Base-by-base conservation (phyloP, 2,797 vertebrate species). In the Ambastaia sidthimunki region DNA sequence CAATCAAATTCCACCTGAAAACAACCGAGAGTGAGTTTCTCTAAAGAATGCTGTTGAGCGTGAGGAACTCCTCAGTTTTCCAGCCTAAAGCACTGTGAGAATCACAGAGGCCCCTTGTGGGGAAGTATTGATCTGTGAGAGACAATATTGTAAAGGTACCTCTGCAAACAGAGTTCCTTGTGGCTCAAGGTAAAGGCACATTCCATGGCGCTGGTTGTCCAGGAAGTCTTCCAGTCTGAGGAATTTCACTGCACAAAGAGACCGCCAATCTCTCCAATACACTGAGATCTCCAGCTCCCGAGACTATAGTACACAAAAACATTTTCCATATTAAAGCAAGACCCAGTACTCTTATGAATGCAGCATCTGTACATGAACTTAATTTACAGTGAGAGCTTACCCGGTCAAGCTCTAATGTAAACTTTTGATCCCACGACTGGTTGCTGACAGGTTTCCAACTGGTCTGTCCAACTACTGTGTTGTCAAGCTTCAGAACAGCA, bases 401-500 rank as follows among this genome's bases (percentile, higher is more conserved):
- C 94, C 95, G 92, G 89, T 96, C 95, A 78, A 96, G 93, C 88
- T 96, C 95, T 91, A 96, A 93, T 83, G 95, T 95, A 91, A 96
- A 96, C 89, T 95, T 96, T 91, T 96, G 95, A 89, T 96, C 95
- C 95, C 95, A 96, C 12, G 95, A 94, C 89, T 96, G 95, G 92
- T 96, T 96, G 66, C 94, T 95, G 92, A 95, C 93, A 1, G 95
- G 94, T 86, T 95, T 96, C 95, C 95, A 96, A 92, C 92, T 95
- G 28, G 95, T 96, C 83, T 96, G 95, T 86, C 94, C 95, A 89
- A 95, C 95, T 77, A 96, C 94, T 63, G 94, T 96, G 91, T 96
- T 96, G 89, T 96, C 95, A 87, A 96, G 92, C 93, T 96, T 96
- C 91, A 96, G 91, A 78, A 96, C 94, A 74, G 95, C 95, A 87